phyloP scores from a whole-genome alignment of 2,113 vertebrate genomes.

The Pelecanus crispus region DNA sequence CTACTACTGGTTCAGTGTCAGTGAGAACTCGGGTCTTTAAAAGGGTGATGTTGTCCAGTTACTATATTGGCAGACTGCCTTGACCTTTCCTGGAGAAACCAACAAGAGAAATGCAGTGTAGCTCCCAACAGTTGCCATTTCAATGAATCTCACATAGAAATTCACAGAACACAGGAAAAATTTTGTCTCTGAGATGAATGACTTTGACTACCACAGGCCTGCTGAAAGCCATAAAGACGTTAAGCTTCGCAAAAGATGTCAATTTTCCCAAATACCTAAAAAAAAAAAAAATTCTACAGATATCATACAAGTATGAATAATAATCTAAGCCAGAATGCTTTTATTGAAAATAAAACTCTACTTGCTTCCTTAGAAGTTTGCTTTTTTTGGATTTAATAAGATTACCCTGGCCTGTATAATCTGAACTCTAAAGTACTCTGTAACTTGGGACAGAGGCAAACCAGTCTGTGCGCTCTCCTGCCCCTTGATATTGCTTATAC shows the following conservation, averaged over 20 bases:
- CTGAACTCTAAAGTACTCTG: neutral
- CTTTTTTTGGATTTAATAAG: neutral
- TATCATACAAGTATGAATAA: neutral
- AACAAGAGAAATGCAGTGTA: neutral
- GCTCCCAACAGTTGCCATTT: neutral
- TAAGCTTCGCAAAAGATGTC: neutral
- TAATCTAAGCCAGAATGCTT: neutral
- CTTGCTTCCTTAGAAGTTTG: neutral
- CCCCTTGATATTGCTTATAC: neutral
- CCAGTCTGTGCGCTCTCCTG: fast-evolving
- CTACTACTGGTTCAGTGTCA: neutral
- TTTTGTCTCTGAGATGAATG: neutral
- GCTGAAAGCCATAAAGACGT: neutral
- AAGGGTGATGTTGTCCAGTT: neutral
- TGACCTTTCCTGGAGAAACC: neutral
- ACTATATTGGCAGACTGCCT: neutral
- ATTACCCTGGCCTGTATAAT: neutral
- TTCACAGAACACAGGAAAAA: neutral
- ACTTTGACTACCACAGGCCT: neutral
- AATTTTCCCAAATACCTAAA: neutral
- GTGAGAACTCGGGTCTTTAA: neutral
- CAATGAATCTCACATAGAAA: neutral
- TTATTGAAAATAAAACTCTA: neutral
- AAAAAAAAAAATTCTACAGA: neutral
- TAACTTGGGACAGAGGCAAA: neutral